Base-by-base conservation (phyloP, 2,888 invertebrate genomes). In the Stenotaenia linearis region DNA sequence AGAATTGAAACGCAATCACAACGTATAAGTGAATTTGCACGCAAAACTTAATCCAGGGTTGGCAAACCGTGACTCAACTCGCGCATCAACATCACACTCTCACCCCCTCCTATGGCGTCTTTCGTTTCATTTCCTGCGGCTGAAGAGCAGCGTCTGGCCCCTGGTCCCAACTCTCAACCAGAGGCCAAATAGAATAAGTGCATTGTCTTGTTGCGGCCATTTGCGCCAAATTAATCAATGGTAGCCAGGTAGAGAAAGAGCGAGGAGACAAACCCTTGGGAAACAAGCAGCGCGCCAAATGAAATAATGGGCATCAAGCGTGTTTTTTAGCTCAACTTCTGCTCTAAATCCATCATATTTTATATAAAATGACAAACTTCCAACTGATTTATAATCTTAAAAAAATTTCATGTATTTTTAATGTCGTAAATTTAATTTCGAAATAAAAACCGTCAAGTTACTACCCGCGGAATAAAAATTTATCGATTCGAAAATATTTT, bases 221-320 rank as follows among this genome's bases (percentile, higher is more conserved):
- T 45, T 28, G 77, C 40, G 40, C 37, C 32, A 77, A 77, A 77
- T 77, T 77, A 77, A 77, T 77, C 77, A 77, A 77, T 77, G 77
- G 50, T 45, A 28, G 40, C 37, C 77, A 28, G 77, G 28, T 35
- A 45, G 37, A 75, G 75, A 75, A 21, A n/a, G 28, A 74, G 21
- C 5, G 75, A 32, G 75, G 45, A 77, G 40, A 37, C 77, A 18
- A 45, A 45, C 77, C 28, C 45, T 15, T 12, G 75, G 75, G 77
- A 77, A 35, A 37, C 40, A 32, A 77, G 28, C 21, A 32, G 10
- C 75, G 32, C 18, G 37, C 77, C 77, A 77, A 77, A 77, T 45
- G 77, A 77, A 77, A 40, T 77, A 45, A 40, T 77, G 45, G 28
- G 23, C 9, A 32, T 32, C 32, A 6, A 6, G 32, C n/a, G 50